Evolutionary conservation across 2,113 vertebrate genomes (phyloP), one percentile per base, ranked within the genome.

Genomic region (Camelus dromedarius): DNA sequence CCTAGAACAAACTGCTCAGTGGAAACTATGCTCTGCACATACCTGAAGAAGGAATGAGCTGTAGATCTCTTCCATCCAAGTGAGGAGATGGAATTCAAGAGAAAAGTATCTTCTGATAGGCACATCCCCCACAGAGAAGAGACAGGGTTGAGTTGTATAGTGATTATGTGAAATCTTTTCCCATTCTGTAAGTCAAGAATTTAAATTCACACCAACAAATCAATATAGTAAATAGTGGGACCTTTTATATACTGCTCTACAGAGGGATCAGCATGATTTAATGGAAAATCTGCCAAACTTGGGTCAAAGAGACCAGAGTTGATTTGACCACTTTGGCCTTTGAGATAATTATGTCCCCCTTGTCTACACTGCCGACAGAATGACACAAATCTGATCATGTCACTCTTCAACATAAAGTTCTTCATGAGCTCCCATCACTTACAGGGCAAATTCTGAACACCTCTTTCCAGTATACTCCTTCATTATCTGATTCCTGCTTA

Each of bases 41-140:
- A 83, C 69, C 67, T 83, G 60, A 96, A 86, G 20, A 86, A 73
- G 84, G 58, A 97, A 93, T 94, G 69, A 88, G 88, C n/a, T 42
- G 5, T 86, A 91, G 12, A 16, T 54, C 19, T 80, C n/a, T 93
- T 91, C 70, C 82, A 93, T 76, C 85, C 72, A 77, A 80, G 96
- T 35, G 22, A 82, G 83, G 48, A 90, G 83, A 48, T 26, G 22
- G 67, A 75, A 81, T 81, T 76, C n/a, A 85, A 95, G 73, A 30
- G 67, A 86, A 94, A 87, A 60, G 6, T 69, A 50, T 79, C 35
- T 94, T 91, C 91, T 84, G 70, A 69, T 46, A 93, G 58, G 52
- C 32, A 66, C 20, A 1, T 14, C 14, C 24, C 28, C 38, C 30
- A 86, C 58, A 77, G 66, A 73, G 56, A 64, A 90, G 93, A 94